Conservation (phyloP, 2,113 vertebrate genomes). For the Clupea harengus region DNA sequence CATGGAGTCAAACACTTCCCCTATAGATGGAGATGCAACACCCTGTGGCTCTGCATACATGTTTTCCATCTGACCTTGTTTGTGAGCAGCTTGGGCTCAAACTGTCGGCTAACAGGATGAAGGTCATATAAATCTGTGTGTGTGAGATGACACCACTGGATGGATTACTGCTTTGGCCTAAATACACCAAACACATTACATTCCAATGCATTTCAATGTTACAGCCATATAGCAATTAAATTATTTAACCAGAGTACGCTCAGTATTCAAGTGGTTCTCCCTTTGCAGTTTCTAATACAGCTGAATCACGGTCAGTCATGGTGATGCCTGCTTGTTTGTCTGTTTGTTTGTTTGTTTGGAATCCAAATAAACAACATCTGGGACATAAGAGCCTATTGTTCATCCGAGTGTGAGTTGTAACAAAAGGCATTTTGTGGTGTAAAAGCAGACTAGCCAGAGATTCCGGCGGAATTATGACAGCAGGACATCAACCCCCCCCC, state of each 20-base stretch:
- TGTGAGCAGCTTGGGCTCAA: not conserved
- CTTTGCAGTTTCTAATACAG: not conserved
- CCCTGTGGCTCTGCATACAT: not conserved
- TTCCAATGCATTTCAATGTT: not conserved
- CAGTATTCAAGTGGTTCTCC: not conserved
- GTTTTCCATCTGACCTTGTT: constrained; percentile 2
- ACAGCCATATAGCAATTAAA: not conserved
- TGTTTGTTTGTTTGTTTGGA: not conserved
- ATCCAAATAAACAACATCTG: constrained; percentile 3
- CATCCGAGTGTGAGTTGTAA: not conserved
- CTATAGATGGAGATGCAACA: not conserved
- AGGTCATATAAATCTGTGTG: not conserved
- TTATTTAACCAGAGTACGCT: not conserved
- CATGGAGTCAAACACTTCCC: not conserved
- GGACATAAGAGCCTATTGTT: not conserved
- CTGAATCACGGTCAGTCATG: not conserved
- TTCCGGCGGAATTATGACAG: not conserved
- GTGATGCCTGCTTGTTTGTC: not conserved
- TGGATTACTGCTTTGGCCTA: not conserved
- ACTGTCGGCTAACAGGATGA: not conserved
- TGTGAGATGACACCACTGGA: not conserved
- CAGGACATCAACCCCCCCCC: not conserved
- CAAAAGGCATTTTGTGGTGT: not conserved
- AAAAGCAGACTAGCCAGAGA: not conserved
- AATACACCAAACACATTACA: not conserved